A percentile compares a stretch with the other conserved stretches of the same genome.
These are phyloP conservation scores for Pseudococcus jackbeardsleyi DNA, from an alignment of 2,888 invertebrate species.

Conservation along the genomic window DNA sequence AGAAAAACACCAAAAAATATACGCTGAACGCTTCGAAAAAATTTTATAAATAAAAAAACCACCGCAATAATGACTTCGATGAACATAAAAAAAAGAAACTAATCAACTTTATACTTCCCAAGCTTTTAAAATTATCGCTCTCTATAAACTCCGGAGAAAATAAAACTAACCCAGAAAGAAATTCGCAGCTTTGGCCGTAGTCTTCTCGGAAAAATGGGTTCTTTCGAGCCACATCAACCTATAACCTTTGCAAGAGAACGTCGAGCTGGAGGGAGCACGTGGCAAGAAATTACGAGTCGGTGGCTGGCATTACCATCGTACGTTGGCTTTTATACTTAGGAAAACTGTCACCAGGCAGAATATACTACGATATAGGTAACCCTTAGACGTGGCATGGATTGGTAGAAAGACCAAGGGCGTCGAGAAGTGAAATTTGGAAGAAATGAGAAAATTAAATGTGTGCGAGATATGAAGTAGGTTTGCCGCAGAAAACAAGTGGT, in stretches of 20 bases:
- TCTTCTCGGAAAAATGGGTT: background rate
- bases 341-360: background rate
- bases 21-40: too few species aligned
- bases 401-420: background rate
- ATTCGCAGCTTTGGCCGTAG: background rate
- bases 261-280: background rate
- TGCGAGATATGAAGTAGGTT: slow-evolving; percentile 15
- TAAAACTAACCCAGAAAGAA: background rate
- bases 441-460: slow-evolving; percentile 29
- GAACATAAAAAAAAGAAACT: background rate
- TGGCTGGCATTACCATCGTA: background rate
- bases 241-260: background rate
- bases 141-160: background rate
- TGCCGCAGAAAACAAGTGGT: background rate
- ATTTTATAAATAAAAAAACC: too few species aligned
- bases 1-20: too few species aligned
- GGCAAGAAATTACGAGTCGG: background rate
- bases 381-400: background rate
- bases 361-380: background rate
- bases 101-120: background rate
- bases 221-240: background rate
- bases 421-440: slow-evolving; percentile 19
- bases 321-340: slow-evolving; percentile 17
- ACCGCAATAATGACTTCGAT: too few species aligned
- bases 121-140: slow-evolving; percentile 16